Evolutionary conservation across 2,888 invertebrate genomes (phyloP), one percentile per base, ranked within the genome.

Genomic region (Latrodectus elegans): DNA sequence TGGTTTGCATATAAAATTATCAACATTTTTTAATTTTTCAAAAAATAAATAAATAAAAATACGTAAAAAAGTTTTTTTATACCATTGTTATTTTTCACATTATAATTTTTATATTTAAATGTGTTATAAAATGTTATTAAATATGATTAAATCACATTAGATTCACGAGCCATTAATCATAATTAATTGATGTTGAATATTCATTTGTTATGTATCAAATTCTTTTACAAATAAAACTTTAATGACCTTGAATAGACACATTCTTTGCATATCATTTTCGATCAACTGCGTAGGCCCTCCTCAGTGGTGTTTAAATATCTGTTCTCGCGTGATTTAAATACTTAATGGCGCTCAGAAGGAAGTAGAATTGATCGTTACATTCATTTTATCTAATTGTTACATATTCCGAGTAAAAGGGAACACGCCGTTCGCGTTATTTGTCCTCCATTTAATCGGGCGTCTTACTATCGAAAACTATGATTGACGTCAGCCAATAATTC

Each of bases 281-380:
- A 60, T 17, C 73, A 4, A 78, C 49, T 85, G 74, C 78, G 84
- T 79, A 70, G 73, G 74, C 51, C 68, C 52, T 12, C 60, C 38
- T 6, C 38, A 38, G 38, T 38, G 38, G 38, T 38, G 6, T 60
- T 60, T 60, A 60, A 60, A 60, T 60, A 11, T 60, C 12, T 38
- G 38, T 2, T 60, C 60, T 60, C 51, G 86, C 51, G 86, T 87
- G 86, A 87, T 81, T 72, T 67, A 38, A 81, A 81, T 81, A 65
- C 14, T 64, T 86, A 87, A 87, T 77, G 55, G n/a, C 55, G 6
- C 17, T 52, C 11, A 72, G 52, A 53, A 84, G 84, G 78, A 84
- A 78, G 84, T 60, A 17, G 64, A 77, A 22, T 65, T 11, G 78
- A 38, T 87, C 86, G 81, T 87, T 81, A 87, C 86, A 72, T 77